A percentile compares a stretch with the other conserved stretches of the same genome.
Conservation (phyloP, 2,113 vertebrate genomes). For the Anolis sagrei region DNA sequence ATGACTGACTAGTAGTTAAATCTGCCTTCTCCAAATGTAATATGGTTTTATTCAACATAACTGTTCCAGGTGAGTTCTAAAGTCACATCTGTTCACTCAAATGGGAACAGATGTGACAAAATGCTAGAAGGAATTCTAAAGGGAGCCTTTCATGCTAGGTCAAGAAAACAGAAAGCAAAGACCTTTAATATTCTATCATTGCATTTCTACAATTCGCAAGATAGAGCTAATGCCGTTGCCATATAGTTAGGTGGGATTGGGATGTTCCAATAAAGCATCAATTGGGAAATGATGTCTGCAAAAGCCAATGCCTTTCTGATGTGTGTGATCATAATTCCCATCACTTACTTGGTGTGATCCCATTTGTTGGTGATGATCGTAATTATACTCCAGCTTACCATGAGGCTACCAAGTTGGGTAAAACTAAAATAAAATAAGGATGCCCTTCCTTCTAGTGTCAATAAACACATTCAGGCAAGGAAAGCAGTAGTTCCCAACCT, state of each 20-base stretch:
- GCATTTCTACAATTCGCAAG: neutral
- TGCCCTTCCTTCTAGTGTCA: neutral
- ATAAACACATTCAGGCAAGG: neutral
- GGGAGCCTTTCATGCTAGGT: neutral
- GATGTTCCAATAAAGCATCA: neutral
- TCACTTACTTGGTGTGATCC: too few species aligned
- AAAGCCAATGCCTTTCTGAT: neutral
- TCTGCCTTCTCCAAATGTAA: neutral
- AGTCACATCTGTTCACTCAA: slow-evolving; percentile 5
- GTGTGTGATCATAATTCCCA: too few species aligned
- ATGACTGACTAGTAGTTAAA: slow-evolving; percentile 10
- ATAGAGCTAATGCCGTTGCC: neutral
- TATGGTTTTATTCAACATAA: neutral
- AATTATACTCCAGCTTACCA: too few species aligned
- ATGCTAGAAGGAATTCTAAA: neutral
- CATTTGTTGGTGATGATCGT: too few species aligned
- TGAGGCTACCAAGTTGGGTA: neutral
- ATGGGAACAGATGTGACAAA: slow-evolving; percentile 9
- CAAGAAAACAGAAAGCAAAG: neutral
- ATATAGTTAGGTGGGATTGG: neutral
- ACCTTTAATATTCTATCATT: neutral
- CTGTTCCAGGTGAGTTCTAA: neutral
- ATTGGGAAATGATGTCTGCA: neutral
- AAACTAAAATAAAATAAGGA: neutral
- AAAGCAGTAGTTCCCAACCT: too few species aligned